Conservation (phyloP, 2,888 invertebrate species). For the Parnassius mnemosyne region DNA sequence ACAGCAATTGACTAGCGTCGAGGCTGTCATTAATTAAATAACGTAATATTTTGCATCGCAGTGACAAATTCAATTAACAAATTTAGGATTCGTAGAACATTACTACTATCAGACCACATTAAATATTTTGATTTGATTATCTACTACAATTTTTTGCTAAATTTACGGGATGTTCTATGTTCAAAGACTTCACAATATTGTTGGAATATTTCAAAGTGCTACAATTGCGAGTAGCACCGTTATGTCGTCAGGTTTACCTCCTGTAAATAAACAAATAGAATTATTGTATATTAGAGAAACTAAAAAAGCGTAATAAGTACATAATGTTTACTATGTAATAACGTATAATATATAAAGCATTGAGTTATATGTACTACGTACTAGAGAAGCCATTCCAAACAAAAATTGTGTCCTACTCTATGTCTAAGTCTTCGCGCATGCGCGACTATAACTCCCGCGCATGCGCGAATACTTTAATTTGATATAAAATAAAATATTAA, state of each 20-base stretch:
- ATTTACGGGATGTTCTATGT: slow-evolving; percentile 51
- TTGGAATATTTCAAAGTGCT: slow-evolving; percentile 83
- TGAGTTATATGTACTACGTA: no score
- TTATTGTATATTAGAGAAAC: background rate
- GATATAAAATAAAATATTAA: no score
- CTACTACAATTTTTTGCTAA: slow-evolving; percentile 53
- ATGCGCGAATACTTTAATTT: no score
- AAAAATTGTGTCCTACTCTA: no score
- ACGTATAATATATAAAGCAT: no score
- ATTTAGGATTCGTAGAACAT: slow-evolving; percentile 8
- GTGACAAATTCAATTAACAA: slow-evolving; percentile 8
- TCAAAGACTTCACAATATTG: slow-evolving; percentile 49
- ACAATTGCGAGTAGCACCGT: slow-evolving; percentile 97
- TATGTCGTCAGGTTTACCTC: slow-evolving; percentile 99
- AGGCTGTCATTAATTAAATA: slow-evolving; percentile 31
- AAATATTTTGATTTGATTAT: slow-evolving; percentile 66
- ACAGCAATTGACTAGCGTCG: slow-evolving; percentile 35
- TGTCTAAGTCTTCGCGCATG: no score
- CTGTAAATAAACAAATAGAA: slow-evolving; percentile 78
- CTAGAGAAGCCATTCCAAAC: no score
- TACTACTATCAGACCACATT: slow-evolving; percentile 16
- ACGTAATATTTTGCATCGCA: background rate
- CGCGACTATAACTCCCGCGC: no score
- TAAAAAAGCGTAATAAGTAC: background rate
- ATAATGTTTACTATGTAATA: background rate